These are phyloP conservation scores for Cephus pygmeus DNA, from an alignment of 2,888 invertebrate species.

Conservation along the genomic window DNA sequence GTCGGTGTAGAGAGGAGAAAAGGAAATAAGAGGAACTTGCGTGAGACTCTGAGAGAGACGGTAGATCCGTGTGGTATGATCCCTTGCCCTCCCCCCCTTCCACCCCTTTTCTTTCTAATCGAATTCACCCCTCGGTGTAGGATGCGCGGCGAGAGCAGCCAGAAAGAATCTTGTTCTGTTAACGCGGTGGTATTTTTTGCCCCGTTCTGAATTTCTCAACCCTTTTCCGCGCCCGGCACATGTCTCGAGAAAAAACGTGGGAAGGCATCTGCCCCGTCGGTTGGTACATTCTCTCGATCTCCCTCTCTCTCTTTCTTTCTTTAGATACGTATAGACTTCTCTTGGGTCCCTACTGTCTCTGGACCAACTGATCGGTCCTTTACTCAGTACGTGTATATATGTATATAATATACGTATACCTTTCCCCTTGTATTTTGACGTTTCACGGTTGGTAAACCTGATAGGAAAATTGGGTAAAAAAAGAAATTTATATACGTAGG, in stretches of 20 bases:
- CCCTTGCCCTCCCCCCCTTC: no score
- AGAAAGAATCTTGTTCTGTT: constrained; percentile 43
- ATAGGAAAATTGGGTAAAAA: neutral
- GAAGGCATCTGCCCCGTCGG: constrained; percentile 55
- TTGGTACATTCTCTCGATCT: constrained; percentile 8
- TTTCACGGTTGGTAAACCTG: neutral
- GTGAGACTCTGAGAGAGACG: neutral
- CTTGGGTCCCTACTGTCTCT: neutral
- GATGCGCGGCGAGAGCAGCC: neutral
- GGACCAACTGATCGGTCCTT: neutral
- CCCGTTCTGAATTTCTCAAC: constrained; percentile 41
- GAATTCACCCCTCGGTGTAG: constrained; percentile 57
- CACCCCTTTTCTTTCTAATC: constrained; percentile 44
- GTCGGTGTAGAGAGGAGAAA: constrained; percentile 1
- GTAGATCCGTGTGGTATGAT: neutral
- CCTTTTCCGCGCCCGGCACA: constrained; percentile 59
- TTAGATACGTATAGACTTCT: constrained; percentile 17
- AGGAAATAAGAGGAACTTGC: constrained; percentile 20
- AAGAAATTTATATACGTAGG: neutral
- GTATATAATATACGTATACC: neutral
- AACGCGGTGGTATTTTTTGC: constrained; percentile 47
- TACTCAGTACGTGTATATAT: neutral
- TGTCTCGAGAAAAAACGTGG: constrained; percentile 60
- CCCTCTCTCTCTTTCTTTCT: constrained; percentile 24
- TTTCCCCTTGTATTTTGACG: constrained; percentile 17